These are phyloP conservation scores for Phalangium opilio DNA, from an alignment of 2,888 invertebrate genomes.

Conservation along the genomic window DNA sequence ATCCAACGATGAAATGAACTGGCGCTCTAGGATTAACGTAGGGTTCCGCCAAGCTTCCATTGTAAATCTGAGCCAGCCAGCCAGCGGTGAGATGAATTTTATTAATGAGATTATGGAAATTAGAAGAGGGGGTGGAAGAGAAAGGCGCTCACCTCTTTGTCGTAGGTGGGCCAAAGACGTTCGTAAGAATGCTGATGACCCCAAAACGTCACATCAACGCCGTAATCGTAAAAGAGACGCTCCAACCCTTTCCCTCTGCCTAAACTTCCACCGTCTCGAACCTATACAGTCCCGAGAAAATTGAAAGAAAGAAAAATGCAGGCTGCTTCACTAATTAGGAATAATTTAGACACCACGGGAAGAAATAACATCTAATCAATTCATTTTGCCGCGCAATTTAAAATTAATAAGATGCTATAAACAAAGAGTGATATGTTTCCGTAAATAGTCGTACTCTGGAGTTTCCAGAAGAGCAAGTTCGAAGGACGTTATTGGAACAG, in stretches of 20 bases:
- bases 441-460: neutral
- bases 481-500: neutral
- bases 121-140: too few species aligned
- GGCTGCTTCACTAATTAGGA: too few species aligned
- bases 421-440: neutral
- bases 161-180: conserved; percentile 36
- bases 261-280: neutral
- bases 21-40: conserved; percentile 67
- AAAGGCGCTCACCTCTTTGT: conserved; percentile 27
- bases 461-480: neutral
- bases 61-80: conserved; percentile 35
- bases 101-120: too few species aligned
- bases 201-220: conserved; percentile 36
- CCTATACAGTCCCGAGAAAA: too few species aligned
- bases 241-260: neutral
- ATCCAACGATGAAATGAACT: conserved; percentile 72
- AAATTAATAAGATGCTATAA: neutral
- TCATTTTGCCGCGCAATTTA: neutral
- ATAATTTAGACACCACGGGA: too few species aligned
- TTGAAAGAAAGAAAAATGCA: too few species aligned
- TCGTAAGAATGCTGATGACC: conserved; percentile 40
- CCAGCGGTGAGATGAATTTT: too few species aligned
- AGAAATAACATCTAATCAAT: neutral
- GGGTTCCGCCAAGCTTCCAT: conserved; percentile 47
- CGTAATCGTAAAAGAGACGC: conserved; percentile 35